Evolutionary conservation across 1,140 invertebrate genomes (phyloP).

Genomic region (Delia radicum): DNA sequence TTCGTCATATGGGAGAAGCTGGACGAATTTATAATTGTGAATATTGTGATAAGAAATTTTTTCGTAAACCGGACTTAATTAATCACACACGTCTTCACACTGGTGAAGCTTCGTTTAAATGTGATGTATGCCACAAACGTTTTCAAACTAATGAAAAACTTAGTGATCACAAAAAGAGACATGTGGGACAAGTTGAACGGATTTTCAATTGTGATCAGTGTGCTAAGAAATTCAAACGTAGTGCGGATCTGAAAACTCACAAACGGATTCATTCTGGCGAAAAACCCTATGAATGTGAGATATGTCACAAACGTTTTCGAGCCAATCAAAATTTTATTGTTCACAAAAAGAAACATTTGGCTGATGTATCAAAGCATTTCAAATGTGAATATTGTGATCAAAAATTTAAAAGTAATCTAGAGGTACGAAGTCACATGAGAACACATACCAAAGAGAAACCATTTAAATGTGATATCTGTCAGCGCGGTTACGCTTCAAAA

Average conservation of each 20-base stretch:
- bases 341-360: constrained; percentile 53
- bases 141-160: too few relatives aligned
- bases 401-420: constrained; percentile 61
- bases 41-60: too few relatives aligned
- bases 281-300: constrained; percentile 50
- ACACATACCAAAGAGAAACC: constrained; percentile 61
- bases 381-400: constrained; percentile 61
- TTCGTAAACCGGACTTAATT: too few relatives aligned
- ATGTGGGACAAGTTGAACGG: too few relatives aligned
- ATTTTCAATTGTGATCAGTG: constrained; percentile 63
- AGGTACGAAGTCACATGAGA: constrained; percentile 62
- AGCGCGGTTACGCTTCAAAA: constrained; percentile 45
- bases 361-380: constrained; percentile 57
- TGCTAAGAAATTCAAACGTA: constrained; percentile 58
- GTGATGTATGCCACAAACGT: too few relatives aligned
- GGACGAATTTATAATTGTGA: too few relatives aligned
- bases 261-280: constrained; percentile 47
- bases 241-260: constrained; percentile 60
- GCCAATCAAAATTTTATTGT: constrained; percentile 50
- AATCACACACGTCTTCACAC: too few relatives aligned
- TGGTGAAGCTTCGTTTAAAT: too few relatives aligned
- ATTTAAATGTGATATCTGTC: constrained; percentile 37
- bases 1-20: too few relatives aligned
- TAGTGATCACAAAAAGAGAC: too few relatives aligned
- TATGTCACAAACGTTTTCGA: constrained; percentile 46